Conservation (phyloP, 2,113 vertebrate species). For the Stictonetta naevosa region DNA sequence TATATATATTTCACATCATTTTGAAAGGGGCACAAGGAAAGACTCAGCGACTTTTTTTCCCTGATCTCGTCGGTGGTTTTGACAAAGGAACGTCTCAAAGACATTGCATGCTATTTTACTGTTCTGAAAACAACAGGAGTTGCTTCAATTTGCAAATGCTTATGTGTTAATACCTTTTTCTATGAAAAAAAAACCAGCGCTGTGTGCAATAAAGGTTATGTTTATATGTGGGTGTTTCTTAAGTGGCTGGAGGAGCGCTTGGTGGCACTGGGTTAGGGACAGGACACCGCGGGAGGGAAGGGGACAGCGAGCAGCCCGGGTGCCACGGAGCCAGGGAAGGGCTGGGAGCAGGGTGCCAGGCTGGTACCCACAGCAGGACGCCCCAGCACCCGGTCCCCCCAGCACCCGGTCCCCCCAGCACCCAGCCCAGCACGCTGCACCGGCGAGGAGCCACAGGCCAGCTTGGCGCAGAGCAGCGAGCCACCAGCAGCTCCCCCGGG, state of each 20-base stretch:
- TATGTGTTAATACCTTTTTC: constrained; percentile 98
- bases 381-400: background rate
- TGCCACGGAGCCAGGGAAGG: background rate
- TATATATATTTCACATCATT: constrained; percentile 73
- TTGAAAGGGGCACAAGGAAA: constrained; percentile 74
- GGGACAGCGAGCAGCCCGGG: background rate
- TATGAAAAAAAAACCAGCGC: constrained; percentile 95
- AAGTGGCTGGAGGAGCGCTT: background rate
- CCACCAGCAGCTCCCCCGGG: too few relatives aligned
- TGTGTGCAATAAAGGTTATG: constrained; percentile 99
- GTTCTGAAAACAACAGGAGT: constrained; percentile 87
- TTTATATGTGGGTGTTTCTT: constrained; percentile 84
- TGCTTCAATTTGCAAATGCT: constrained; percentile 98
- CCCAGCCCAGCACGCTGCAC: too few relatives aligned
- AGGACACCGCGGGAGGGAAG: rapidly evolving
- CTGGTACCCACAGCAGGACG: too few relatives aligned
- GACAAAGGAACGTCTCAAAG: constrained; percentile 75
- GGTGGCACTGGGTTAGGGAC: background rate
- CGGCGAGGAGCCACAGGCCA: too few relatives aligned
- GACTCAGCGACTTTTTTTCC: constrained; percentile 57
- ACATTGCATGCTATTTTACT: constrained; percentile 95
- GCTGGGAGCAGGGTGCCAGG: background rate
- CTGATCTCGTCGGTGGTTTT: constrained; percentile 77
- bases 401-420: too few relatives aligned
- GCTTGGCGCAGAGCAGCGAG: too few relatives aligned